These are phyloP conservation scores for Synergus japonicus DNA, from an alignment of 2,888 invertebrate genomes.

Conservation along the genomic window DNA sequence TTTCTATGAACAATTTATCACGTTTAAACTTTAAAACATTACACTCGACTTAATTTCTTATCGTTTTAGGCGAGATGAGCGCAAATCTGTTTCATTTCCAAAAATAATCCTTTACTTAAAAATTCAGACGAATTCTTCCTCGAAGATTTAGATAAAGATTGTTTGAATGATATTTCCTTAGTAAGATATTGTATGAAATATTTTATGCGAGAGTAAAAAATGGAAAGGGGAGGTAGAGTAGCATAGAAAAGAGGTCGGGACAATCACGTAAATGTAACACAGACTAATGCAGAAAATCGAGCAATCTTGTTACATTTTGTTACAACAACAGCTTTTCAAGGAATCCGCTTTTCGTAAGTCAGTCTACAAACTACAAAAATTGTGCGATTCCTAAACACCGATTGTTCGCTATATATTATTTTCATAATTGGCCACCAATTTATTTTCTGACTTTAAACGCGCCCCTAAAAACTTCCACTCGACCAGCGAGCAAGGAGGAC, in stretches of 20 bases:
- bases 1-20: constrained; percentile 7
- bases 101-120: constrained; percentile 9
- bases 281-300: constrained; percentile 12
- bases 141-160: background rate
- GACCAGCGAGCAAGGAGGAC: constrained; percentile 70
- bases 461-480: constrained; percentile 59
- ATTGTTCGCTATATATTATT: constrained; percentile 57
- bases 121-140: background rate
- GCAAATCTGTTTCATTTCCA: constrained; percentile 51
- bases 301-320: constrained; percentile 30
- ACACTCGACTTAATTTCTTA: constrained; percentile 16
- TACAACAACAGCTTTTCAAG: constrained; percentile 19
- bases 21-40: constrained; percentile 30
- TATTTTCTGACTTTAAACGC: constrained; percentile 47
- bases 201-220: constrained; percentile 31
- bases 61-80: constrained; percentile 64
- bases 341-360: constrained; percentile 51
- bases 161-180: background rate
- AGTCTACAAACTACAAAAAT: constrained; percentile 70
- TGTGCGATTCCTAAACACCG: constrained; percentile 69
- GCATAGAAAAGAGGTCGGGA: constrained; percentile 26
- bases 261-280: constrained; percentile 19
- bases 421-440: constrained; percentile 54
- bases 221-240: constrained; percentile 7
- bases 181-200: constrained; percentile 27